Conservation (phyloP, 2,113 vertebrate genomes). For the Cygnus atratus region DNA sequence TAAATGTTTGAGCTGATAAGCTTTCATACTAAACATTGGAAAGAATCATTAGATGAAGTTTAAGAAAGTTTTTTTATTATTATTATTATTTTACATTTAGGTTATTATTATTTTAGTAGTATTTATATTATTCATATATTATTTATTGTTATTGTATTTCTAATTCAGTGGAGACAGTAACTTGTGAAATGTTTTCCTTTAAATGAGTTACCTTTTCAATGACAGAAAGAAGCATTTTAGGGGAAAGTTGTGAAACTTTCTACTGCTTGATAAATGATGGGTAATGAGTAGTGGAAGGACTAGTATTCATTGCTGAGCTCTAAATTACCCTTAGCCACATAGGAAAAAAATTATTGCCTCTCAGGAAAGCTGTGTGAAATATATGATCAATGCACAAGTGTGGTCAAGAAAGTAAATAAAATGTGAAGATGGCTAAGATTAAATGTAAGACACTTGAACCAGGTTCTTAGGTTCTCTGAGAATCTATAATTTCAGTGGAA, state of each 20-base stretch:
- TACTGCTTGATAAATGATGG: neutral
- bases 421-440: neutral
- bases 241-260: neutral
- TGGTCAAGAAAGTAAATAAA: conserved; percentile 17
- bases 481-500: neutral
- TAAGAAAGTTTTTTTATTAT: neutral
- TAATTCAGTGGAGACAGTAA: neutral
- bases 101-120: neutral
- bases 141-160: neutral
- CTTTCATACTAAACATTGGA: neutral
- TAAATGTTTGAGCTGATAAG: neutral
- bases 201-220: neutral
- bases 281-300: neutral
- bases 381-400: neutral
- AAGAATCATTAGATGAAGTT: neutral
- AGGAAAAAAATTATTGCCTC: neutral
- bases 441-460: neutral
- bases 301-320: neutral
- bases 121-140: neutral
- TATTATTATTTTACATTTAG: neutral
- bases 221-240: neutral
- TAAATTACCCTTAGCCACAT: neutral
- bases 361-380: neutral
- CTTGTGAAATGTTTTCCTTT: neutral
- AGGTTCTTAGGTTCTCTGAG: neutral